phyloP scores from a whole-genome alignment of 2,113 vertebrate species.

The Ardeotis arabs region DNA sequence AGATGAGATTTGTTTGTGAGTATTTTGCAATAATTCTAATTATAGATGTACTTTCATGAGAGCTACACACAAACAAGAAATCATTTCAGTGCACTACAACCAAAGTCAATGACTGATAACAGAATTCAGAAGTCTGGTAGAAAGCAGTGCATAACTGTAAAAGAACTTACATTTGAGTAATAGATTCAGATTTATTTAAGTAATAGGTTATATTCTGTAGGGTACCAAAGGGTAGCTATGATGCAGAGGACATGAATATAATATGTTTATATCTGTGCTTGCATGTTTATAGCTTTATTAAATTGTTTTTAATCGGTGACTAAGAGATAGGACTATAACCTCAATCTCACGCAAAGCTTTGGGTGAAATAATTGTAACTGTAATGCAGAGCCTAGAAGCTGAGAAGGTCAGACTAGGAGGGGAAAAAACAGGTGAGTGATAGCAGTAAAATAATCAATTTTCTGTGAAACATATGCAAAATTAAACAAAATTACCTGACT shows the following conservation, averaged over 20 bases:
- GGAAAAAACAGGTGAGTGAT: not conserved
- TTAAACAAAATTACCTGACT: not conserved
- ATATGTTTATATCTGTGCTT: not conserved
- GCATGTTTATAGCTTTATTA: not conserved
- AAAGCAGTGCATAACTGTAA: not conserved
- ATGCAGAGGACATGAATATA: not conserved
- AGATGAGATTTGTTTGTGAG: not conserved
- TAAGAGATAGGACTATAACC: not conserved
- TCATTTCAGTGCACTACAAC: not conserved
- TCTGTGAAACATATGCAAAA: not conserved
- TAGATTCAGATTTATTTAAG: not conserved
- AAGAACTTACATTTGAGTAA: not conserved
- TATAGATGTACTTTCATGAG: not conserved
- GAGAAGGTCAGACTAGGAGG: not conserved
- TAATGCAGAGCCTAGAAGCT: not conserved
- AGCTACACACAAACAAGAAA: not conserved
- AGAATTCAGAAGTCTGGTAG: not conserved
- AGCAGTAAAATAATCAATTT: not conserved
- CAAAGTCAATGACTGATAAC: not conserved
- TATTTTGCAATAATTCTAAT: not conserved
- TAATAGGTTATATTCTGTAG: not conserved
- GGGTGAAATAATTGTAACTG: not conserved
- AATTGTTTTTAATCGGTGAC: not conserved
- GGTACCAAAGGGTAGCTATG: not conserved
- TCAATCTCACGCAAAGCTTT: not conserved